A percentile compares a stretch with the other conserved stretches of the same genome.
Conservation (phyloP, 37 sponge, comb jelly and placozoan genomes). For the Agelas oroides region DNA sequence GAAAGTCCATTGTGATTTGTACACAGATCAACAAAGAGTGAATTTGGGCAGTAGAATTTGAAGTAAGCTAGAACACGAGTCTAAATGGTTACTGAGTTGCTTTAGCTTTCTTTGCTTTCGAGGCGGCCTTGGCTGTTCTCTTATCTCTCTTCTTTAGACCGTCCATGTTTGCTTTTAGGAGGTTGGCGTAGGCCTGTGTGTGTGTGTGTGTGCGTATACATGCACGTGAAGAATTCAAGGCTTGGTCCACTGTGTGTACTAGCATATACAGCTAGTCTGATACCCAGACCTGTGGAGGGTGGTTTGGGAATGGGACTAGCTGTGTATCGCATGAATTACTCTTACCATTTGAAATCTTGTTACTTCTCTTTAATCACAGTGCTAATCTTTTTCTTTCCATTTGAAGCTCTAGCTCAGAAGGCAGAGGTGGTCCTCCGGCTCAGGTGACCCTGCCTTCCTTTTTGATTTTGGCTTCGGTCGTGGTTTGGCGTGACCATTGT, state of each 20-base stretch:
- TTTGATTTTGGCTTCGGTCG: conserved; percentile 7
- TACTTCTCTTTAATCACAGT: conserved; percentile 79
- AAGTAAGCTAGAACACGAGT: too few species aligned
- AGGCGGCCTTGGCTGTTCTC: conserved; percentile 52
- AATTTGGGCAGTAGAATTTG: too few species aligned
- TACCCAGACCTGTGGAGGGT: too few species aligned
- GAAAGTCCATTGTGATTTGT: too few species aligned
- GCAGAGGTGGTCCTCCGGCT: conserved; percentile 77
- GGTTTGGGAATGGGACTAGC: too few species aligned
- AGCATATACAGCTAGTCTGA: too few species aligned
- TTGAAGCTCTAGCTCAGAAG: conserved; percentile 72
- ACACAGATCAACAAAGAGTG: too few species aligned
- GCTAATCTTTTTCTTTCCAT: conserved; percentile 78
- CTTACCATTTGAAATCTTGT: conserved; percentile 81
- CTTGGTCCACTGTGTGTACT: too few species aligned
- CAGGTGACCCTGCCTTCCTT: conserved; percentile 3
- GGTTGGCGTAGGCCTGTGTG: conserved; percentile 83
- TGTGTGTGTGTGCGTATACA: background rate
- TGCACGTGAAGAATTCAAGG: too few species aligned
- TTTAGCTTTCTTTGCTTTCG: conserved; percentile 27
- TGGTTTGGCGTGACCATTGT: conserved; percentile 74
- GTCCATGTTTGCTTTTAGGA: conserved; percentile 81
- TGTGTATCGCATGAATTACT: too few species aligned
- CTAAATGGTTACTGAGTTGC: conserved; percentile 5
- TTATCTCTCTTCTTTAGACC: conserved; percentile 84